Conservation (phyloP, 2,797 vertebrate species). For the Pteropus rufus region DNA sequence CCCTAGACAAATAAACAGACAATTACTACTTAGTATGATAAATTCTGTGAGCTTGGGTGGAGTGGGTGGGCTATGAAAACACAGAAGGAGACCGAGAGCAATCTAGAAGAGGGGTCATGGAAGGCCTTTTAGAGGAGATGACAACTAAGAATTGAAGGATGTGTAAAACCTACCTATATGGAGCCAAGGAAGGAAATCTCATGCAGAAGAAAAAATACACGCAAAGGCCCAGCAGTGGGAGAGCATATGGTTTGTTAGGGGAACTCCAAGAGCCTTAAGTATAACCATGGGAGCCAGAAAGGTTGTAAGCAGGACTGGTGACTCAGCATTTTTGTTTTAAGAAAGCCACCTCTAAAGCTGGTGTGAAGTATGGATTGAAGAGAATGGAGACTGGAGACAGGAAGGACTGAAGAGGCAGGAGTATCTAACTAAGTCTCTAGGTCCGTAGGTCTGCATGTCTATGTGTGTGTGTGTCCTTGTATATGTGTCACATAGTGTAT, state of each 20-base stretch:
- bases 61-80: neutral
- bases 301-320: neutral
- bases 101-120: neutral
- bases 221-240: neutral
- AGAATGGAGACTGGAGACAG: neutral
- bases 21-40: neutral
- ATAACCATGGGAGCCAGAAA: neutral
- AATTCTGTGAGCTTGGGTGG: neutral
- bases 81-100: neutral
- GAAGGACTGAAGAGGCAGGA: neutral
- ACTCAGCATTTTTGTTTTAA: constrained; percentile 11
- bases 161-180: neutral
- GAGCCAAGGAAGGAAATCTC: neutral
- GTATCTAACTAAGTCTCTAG: neutral
- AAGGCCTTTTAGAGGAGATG: neutral
- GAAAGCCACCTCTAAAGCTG: constrained; percentile 1
- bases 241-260: neutral
- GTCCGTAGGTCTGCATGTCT: neutral
- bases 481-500: neutral
- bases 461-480: neutral
- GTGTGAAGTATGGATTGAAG: neutral
- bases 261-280: neutral
- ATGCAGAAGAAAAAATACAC: neutral
- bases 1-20: neutral
- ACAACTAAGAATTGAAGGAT: neutral